phyloP scores from a whole-genome alignment of 2,797 vertebrate species.

The Amblyopsis hoosieri region DNA sequence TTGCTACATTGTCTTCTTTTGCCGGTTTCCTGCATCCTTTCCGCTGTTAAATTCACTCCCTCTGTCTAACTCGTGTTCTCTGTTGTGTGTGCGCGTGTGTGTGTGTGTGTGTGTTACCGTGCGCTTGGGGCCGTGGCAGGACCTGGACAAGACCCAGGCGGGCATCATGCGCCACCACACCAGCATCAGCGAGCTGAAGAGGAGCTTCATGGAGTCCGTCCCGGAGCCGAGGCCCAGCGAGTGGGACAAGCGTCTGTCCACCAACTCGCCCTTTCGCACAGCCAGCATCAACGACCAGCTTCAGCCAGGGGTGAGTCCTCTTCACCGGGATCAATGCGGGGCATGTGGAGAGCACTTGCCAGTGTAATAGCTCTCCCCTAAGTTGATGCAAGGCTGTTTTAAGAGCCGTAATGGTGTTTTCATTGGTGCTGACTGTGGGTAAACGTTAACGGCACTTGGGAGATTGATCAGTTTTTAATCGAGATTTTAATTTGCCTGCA shows the following conservation, averaged over 20 bases:
- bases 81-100: neutral
- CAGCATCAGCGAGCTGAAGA: slow-evolving; percentile 96
- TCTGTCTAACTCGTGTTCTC: slow-evolving; percentile 12
- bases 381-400: too few relatives aligned
- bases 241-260: slow-evolving; percentile 97
- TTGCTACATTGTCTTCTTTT: neutral
- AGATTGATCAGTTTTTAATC: neutral
- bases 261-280: slow-evolving; percentile 92
- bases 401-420: neutral
- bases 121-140: slow-evolving; percentile 68
- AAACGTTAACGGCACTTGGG: neutral
- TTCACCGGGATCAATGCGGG: too few relatives aligned
- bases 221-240: slow-evolving; percentile 91
- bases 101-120: slow-evolving; percentile 1
- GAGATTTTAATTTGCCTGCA: neutral
- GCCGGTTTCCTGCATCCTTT: neutral
- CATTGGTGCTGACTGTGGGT: neutral
- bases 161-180: slow-evolving; percentile 95
- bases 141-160: slow-evolving; percentile 93
- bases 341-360: too few relatives aligned
- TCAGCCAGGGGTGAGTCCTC: slow-evolving; percentile 86
- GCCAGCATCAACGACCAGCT: slow-evolving; percentile 90
- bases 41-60: neutral
- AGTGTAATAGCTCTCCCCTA: too few relatives aligned
- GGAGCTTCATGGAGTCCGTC: slow-evolving; percentile 97